A percentile compares a stretch with the other conserved stretches of the same genome.
Conservation (phyloP, 2,797 vertebrate genomes). For the Hapalemur alaotrensis region DNA sequence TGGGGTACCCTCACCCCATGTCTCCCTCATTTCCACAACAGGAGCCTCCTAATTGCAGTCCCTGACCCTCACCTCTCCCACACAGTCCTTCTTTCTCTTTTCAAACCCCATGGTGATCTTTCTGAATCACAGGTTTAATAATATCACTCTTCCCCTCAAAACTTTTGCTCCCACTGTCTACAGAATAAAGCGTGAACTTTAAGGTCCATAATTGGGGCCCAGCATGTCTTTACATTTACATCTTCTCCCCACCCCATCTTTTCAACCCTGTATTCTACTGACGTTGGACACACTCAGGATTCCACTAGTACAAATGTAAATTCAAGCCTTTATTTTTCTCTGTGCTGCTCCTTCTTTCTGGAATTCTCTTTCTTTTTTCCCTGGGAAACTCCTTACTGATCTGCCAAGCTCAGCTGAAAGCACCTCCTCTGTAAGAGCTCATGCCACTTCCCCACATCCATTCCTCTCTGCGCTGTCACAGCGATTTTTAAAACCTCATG, state of each 20-base stretch:
- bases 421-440: background rate
- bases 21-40: background rate
- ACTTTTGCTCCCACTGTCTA: background rate
- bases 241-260: background rate
- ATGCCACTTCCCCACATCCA: rapidly evolving
- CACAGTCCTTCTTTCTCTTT: background rate
- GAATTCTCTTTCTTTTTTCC: background rate
- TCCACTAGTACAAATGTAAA: background rate
- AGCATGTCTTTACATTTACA: background rate
- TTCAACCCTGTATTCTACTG: background rate
- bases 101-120: background rate
- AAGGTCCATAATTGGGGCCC: background rate
- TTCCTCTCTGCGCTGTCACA: rapidly evolving
- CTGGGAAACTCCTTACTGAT: background rate
- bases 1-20: background rate
- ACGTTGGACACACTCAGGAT: background rate
- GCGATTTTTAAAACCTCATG: background rate
- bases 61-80: background rate
- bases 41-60: background rate
- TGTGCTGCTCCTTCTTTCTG: background rate
- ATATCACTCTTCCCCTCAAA: background rate
- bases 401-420: background rate
- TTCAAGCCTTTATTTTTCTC: background rate
- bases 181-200: background rate
- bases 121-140: background rate